phyloP scores from a whole-genome alignment of 2,797 vertebrate species.

The Chloroceryle inda region DNA sequence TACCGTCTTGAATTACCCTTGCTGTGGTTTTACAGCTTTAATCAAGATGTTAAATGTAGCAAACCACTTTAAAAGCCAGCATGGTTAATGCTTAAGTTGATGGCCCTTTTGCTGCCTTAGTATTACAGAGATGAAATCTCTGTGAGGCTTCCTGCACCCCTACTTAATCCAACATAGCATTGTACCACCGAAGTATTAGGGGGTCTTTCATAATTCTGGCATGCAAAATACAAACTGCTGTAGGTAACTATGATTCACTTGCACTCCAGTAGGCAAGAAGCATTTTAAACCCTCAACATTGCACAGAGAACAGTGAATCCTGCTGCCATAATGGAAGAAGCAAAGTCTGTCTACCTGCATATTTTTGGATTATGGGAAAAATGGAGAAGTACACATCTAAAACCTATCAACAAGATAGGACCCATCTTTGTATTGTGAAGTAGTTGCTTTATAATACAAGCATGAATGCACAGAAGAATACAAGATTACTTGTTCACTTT shows the following conservation, averaged over 20 bases:
- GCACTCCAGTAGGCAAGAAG: background rate
- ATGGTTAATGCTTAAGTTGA: no score
- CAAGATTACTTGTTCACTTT: background rate
- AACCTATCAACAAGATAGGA: background rate
- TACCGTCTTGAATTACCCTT: accelerated
- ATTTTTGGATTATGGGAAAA: background rate
- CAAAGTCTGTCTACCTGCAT: background rate
- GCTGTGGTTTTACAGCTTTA: background rate
- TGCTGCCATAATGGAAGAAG: background rate
- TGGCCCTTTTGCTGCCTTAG: background rate
- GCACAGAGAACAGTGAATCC: background rate
- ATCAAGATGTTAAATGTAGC: background rate
- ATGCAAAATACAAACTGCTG: background rate
- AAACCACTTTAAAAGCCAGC: background rate
- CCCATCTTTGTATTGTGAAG: background rate
- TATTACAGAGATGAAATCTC: background rate
- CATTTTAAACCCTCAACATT: accelerated
- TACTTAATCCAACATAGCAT: background rate
- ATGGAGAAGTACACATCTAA: background rate
- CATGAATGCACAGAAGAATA: background rate
- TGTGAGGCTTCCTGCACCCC: background rate
- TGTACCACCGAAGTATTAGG: background rate
- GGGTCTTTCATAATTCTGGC: background rate
- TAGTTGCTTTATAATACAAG: background rate
- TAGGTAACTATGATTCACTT: background rate